Base-by-base conservation (phyloP, 1,140 invertebrate species). In the Calliopsis andreniformis region DNA sequence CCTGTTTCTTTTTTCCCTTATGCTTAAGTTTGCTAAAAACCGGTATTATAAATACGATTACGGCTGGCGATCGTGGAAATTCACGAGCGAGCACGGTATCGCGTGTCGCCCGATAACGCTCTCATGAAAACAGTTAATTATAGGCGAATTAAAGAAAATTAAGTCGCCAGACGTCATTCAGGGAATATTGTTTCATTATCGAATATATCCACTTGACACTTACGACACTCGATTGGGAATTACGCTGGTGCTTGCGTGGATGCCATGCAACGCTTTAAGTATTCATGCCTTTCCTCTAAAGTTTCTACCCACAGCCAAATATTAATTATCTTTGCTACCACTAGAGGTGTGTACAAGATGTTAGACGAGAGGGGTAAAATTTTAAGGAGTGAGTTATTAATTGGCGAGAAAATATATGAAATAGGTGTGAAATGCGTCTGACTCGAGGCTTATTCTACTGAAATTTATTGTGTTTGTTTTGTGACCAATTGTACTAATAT, bases 61-160 rank as follows among this genome's bases (percentile, higher is more conserved):
- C 58, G 56, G 35, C 35, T 58, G 30, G n/a, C n/a, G n/a, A 20
- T 23, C 35, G 25, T 30, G n/a, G 12, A 64, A 66, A 28, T 66
- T 51, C 63, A 66, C 63, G 63, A 42, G 20, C 63, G 23, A 49
- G n/a, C n/a, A 10, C 10, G 35, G 35, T 39, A 39, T 39, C 35
- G 35, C 35, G 4, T 35, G 23, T 66, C 63, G 63, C 63, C 45
- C 30, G 30, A 66, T 30, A 30, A 32, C 25, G 2, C 42, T 2
- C 16, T n/a, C 25, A 4, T 5, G 42, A 63, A 6, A 28, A 20
- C 12, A 32, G 12, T 59, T 39, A 59, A 59, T 59, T 20, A 20
- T n/a, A 14, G 32, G 6, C 8, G 32, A 59, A 39, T 59, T 39
- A 59, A 39, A 59, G 39, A 23, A 59, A 59, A 59, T 23, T 39